These are phyloP conservation scores for Nanorana parkeri DNA, from an alignment of 2,113 vertebrate genomes.

Conservation along the genomic window DNA sequence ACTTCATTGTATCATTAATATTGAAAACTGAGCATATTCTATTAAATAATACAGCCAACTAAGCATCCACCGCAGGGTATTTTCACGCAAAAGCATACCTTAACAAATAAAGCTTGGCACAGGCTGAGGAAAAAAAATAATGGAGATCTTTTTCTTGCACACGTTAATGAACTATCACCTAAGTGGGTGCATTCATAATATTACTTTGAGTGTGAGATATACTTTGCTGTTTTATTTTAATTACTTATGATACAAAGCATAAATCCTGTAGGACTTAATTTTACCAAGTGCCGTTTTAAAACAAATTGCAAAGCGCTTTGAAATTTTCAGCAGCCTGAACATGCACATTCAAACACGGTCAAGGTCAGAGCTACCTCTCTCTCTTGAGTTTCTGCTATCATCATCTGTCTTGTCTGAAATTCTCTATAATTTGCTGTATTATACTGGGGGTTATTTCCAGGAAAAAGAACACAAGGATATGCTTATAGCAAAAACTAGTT, in stretches of 20 bases:
- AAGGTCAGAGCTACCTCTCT: neutral
- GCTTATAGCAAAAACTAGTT: too few relatives aligned
- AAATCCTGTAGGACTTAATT: neutral
- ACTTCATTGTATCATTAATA: too few relatives aligned
- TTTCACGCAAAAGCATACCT: neutral
- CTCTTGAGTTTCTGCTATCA: neutral
- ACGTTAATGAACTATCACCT: neutral
- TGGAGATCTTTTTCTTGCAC: neutral
- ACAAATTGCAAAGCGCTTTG: neutral
- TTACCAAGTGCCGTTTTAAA: neutral
- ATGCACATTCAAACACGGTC: neutral
- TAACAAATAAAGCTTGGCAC: neutral
- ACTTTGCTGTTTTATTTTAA: neutral
- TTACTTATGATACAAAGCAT: neutral
- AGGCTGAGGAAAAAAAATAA: too few relatives aligned
- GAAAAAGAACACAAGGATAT: too few relatives aligned
- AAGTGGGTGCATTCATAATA: neutral
- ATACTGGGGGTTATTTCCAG: too few relatives aligned
- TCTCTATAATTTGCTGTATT: neutral
- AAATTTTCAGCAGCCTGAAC: neutral
- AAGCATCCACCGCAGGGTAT: neutral
- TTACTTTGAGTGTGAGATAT: neutral
- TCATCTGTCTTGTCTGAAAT: neutral
- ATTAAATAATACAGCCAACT: too few relatives aligned
- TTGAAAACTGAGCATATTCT: too few relatives aligned